phyloP scores from a whole-genome alignment of 1,140 invertebrate genomes.

The Ooceraea biroi region DNA sequence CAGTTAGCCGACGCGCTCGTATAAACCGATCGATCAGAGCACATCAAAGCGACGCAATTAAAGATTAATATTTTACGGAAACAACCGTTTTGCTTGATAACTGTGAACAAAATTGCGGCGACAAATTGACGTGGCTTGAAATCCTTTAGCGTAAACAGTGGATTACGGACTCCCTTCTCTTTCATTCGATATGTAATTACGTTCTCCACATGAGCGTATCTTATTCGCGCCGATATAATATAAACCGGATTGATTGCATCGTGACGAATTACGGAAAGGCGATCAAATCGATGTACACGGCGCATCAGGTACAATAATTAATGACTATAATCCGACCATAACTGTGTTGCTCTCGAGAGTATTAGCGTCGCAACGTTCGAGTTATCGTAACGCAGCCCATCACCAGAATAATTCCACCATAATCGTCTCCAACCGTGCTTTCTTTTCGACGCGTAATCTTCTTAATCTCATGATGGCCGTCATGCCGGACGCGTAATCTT shows the following conservation, averaged over 20 bases:
- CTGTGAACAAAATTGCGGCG: not conserved
- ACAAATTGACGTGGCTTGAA: not conserved
- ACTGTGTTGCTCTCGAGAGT: conserved; percentile 7
- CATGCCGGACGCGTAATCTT: conserved; percentile 39
- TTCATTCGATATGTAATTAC: not conserved
- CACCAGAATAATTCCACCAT: conserved; percentile 18
- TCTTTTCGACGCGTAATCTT: conserved; percentile 39
- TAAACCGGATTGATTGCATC: conserved; percentile 30
- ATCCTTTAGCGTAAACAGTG: not conserved
- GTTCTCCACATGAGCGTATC: conserved; percentile 8
- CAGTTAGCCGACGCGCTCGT: not conserved
- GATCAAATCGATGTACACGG: conserved; percentile 18
- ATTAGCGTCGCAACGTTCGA: conserved; percentile 36
- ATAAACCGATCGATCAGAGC: not conserved
- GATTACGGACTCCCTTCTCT: not conserved
- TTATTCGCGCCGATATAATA: conserved; percentile 25
- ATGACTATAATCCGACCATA: conserved; percentile 42
- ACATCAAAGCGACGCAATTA: not conserved
- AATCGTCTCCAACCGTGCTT: not conserved
- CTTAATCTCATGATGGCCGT: conserved; percentile 38
- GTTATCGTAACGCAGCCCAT: conserved; percentile 39
- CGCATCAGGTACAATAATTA: conserved; percentile 45
- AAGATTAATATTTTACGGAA: conserved; percentile 14
- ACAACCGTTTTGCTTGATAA: conserved; percentile 10
- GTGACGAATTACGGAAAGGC: conserved; percentile 39